phyloP scores from a whole-genome alignment of 2,113 vertebrate species.

The Perognathus longimembris region DNA sequence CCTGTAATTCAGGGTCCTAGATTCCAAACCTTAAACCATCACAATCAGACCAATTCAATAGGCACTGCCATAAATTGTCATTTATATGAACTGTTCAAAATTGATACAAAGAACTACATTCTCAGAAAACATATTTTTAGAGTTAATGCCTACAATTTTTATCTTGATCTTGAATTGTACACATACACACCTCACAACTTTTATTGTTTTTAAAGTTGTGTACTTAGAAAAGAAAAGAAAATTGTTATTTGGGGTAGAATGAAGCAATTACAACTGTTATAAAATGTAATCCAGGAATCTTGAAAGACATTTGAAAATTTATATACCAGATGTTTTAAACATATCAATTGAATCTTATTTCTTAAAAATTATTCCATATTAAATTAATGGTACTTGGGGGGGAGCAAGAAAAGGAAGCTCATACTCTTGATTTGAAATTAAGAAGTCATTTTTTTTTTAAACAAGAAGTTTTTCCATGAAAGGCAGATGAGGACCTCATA shows the following conservation, averaged over 20 bases:
- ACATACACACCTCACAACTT: not conserved
- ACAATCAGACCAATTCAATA: not conserved
- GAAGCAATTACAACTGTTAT: slow-evolving; percentile 36
- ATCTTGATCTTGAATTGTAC: not conserved
- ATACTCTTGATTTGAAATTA: not conserved
- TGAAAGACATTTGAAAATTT: slow-evolving; percentile 18
- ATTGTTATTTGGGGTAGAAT: slow-evolving; percentile 39
- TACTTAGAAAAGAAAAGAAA: slow-evolving; percentile 41
- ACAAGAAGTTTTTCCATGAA: slow-evolving; percentile 9
- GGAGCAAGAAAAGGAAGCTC: not conserved
- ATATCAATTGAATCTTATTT: not conserved
- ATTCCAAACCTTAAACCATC: slow-evolving; percentile 32
- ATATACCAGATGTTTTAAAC: slow-evolving; percentile 39
- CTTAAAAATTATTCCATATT: not conserved
- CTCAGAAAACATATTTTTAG: slow-evolving; percentile 37
- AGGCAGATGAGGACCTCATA: slow-evolving; percentile 5
- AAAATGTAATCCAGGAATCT: slow-evolving; percentile 31
- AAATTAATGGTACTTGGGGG: slow-evolving; percentile 6
- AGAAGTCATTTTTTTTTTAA: slow-evolving; percentile 51
- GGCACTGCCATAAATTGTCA: not conserved
- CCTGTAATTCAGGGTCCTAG: not conserved
- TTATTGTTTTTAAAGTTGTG: slow-evolving; percentile 51
- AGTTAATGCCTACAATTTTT: slow-evolving; percentile 25
- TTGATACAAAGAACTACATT: slow-evolving; percentile 2
- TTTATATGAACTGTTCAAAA: not conserved